phyloP scores from a whole-genome alignment of 2,113 vertebrate species.

The Poecile atricapillus region DNA sequence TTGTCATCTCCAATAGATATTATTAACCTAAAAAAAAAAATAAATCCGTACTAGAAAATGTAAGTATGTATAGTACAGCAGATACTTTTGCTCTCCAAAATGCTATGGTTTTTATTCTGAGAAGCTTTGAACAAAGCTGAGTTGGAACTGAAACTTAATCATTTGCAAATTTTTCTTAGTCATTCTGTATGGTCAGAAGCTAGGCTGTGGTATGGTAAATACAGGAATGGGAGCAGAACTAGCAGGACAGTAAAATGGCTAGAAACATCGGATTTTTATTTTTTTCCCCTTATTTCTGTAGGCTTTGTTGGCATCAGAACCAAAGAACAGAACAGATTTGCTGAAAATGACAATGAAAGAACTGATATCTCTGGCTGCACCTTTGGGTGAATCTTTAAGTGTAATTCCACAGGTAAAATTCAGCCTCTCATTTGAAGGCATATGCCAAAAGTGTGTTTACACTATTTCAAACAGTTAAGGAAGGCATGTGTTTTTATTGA shows the following conservation, averaged over 20 bases:
- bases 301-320: constrained; percentile 92
- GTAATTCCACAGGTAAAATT: constrained; percentile 87
- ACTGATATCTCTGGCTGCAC: constrained; percentile 81
- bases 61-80: not conserved
- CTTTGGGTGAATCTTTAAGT: constrained; percentile 65
- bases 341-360: constrained; percentile 91
- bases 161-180: not conserved
- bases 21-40: not conserved
- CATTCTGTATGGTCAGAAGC: not conserved
- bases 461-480: not conserved
- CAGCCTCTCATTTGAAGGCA: not conserved
- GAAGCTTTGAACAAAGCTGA: not conserved
- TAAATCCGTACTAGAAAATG: not conserved
- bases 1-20: not conserved
- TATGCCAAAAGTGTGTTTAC: not conserved
- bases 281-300: constrained; percentile 8
- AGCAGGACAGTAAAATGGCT: not conserved
- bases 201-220: not conserved
- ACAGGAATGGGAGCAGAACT: not conserved
- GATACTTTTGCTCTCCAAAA: not conserved
- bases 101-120: not conserved
- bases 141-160: not conserved
- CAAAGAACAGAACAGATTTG: constrained; percentile 86
- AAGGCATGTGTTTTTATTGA: not conserved
- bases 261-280: not conserved